phyloP scores from a whole-genome alignment of 2,797 vertebrate species.

The Catharus ustulatus region DNA sequence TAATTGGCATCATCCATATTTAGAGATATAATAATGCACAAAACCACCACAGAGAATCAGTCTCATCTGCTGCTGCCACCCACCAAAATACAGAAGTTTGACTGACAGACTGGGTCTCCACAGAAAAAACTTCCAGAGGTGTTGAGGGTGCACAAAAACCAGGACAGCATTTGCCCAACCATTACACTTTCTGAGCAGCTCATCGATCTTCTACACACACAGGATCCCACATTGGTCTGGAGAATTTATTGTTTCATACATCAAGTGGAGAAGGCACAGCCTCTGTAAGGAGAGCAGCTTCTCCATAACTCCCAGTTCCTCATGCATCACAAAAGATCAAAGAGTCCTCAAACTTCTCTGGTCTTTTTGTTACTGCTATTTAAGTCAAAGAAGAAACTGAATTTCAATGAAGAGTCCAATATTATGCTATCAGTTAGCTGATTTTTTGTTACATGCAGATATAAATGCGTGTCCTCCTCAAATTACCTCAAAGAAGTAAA shows the following conservation, averaged over 20 bases:
- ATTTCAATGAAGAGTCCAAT: background rate
- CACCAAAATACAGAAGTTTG: background rate
- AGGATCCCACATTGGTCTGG: accelerated
- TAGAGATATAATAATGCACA: background rate
- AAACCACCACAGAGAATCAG: background rate
- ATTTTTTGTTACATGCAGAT: background rate
- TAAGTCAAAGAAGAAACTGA: background rate
- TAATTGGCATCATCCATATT: background rate
- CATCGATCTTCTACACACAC: background rate
- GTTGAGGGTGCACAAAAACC: background rate
- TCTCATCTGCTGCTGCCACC: background rate
- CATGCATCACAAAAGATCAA: background rate
- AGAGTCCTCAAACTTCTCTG: background rate
- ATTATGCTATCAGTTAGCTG: background rate
- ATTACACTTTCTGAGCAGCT: background rate
- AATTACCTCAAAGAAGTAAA: conserved; percentile 4
- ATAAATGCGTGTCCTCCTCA: background rate
- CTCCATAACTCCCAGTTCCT: background rate
- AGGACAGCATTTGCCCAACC: background rate
- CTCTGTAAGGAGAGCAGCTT: background rate
- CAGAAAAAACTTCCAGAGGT: background rate
- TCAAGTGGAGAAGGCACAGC: background rate
- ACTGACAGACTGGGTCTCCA: background rate
- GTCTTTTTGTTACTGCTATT: background rate
- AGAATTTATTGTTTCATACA: background rate